Evolutionary conservation across 2,888 invertebrate species (phyloP).

Genomic region (Metopia argyrocephala): DNA sequence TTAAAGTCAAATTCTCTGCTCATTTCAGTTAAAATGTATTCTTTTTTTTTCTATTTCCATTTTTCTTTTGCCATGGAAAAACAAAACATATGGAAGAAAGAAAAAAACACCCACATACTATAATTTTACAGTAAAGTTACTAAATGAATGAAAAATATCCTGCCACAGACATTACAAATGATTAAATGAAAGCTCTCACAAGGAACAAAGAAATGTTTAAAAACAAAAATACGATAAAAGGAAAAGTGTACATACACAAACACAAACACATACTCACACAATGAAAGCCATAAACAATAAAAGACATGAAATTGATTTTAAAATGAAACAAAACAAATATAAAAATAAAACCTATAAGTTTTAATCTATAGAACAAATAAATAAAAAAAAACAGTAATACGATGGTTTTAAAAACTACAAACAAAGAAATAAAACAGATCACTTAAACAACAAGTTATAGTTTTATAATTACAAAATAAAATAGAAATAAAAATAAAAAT

Average conservation of each 20-base stretch:
- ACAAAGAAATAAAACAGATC: too few relatives aligned
- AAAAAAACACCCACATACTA: slow-evolving; percentile 57
- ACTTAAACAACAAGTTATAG: too few relatives aligned
- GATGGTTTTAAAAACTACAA: slow-evolving; percentile 59
- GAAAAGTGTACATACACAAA: slow-evolving; percentile 34
- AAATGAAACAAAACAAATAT: too few relatives aligned
- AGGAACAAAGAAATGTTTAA: slow-evolving; percentile 12
- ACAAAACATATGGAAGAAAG: slow-evolving; percentile 28
- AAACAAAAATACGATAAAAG: slow-evolving; percentile 31
- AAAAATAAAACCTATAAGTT: background rate
- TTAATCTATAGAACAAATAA: background rate
- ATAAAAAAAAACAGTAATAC: slow-evolving; percentile 32
- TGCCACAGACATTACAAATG: slow-evolving; percentile 60
- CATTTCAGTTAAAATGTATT: too few relatives aligned
- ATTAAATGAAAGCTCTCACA: slow-evolving; percentile 26
- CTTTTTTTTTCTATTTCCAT: slow-evolving; percentile 11
- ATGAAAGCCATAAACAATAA: slow-evolving; percentile 28
- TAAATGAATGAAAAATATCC: slow-evolving; percentile 61
- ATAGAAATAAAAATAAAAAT: background rate
- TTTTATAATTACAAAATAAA: slow-evolving; percentile 41
- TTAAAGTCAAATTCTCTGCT: too few relatives aligned
- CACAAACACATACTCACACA: slow-evolving; percentile 3
- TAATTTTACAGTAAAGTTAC: slow-evolving; percentile 61
- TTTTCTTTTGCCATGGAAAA: slow-evolving; percentile 19
- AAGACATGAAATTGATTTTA: background rate